phyloP scores from a whole-genome alignment of 2,113 vertebrate genomes.

The Corvus hawaiiensis region DNA sequence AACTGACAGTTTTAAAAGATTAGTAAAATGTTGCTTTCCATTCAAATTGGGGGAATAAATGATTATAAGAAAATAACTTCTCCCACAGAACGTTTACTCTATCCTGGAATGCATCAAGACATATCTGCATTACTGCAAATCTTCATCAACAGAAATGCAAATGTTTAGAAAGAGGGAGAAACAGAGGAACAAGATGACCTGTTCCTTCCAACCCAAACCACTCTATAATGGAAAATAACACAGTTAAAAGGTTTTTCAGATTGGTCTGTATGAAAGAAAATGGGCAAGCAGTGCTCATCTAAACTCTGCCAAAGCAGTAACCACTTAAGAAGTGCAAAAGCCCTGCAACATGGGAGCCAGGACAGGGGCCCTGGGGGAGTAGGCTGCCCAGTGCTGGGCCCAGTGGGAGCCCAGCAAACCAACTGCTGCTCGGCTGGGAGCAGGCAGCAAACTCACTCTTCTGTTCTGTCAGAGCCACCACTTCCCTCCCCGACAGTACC shows the following conservation, averaged over 20 bases:
- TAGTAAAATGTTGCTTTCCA: not conserved
- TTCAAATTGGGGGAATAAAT: not conserved
- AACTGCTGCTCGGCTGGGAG: fast-evolving
- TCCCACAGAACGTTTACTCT: not conserved
- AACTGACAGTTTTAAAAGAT: not conserved
- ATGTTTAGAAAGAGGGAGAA: not conserved
- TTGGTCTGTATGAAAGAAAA: not conserved
- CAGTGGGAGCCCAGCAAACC: not conserved
- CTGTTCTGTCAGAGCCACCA: not conserved
- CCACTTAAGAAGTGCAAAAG: not conserved
- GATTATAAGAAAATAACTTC: not conserved
- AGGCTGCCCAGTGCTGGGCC: not conserved
- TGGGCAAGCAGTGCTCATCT: not conserved
- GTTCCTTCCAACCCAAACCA: not conserved
- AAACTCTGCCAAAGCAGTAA: not conserved
- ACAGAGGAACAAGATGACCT: not conserved
- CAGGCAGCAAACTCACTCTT: not conserved
- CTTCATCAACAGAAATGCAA: not conserved
- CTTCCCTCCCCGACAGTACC: fast-evolving
- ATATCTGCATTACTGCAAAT: not conserved
- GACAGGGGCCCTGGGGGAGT: not conserved
- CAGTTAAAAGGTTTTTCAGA: not conserved
- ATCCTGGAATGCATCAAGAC: not conserved
- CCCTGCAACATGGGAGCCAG: not conserved
- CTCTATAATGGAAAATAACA: not conserved